Evolutionary conservation across 1,140 invertebrate species (phyloP), one percentile per base, ranked within the genome.

Genomic region (Hestina assimilis): DNA sequence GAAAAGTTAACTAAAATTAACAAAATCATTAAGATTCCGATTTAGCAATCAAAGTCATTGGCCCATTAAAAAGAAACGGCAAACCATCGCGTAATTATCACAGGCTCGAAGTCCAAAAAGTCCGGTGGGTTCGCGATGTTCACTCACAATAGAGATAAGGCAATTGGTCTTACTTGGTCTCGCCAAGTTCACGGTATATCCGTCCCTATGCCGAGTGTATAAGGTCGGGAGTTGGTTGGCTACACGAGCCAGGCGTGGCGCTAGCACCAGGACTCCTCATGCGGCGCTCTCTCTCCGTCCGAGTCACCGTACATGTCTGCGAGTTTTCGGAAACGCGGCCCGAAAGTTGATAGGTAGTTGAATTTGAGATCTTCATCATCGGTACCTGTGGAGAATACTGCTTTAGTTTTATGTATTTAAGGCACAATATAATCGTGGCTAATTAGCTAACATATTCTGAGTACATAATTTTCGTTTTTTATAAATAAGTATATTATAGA

Each of bases 251-350:
- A 87, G 45, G 75, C 76, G 75, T 72, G 79, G 59, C 66, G 87
- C 87, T 89, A 95, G 91, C 93, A 95, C 94, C 94, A 95, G 46
- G 93, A 94, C 79, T 95, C 94, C 72, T 93, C 93, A 47, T 92
- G 92, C 8, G 92, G 92, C 40, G 92, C 91, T 48, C 92, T 90
- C 40, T 95, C 94, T 70, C 97, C 95, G 9, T 96, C 94, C 60
- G 95, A 94, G 73, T 96, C 95, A 9, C 96, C 96, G 83, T 99
- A 99, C 96, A 99, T 98, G 75, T 99, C 96, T 5, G 98, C 97
- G 47, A 99, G 90, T 77, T 98, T 98, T 64, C 96, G 93, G 92
- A 99, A 99, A 52, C 97, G 92, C 24, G 97, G 97, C 23, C 98
- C 98, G 89, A 98, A 99, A 74, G 96, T 96, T 20, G 97, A 97